Base-by-base conservation (phyloP, 2,888 invertebrate genomes). In the Pedicia rivosa region DNA sequence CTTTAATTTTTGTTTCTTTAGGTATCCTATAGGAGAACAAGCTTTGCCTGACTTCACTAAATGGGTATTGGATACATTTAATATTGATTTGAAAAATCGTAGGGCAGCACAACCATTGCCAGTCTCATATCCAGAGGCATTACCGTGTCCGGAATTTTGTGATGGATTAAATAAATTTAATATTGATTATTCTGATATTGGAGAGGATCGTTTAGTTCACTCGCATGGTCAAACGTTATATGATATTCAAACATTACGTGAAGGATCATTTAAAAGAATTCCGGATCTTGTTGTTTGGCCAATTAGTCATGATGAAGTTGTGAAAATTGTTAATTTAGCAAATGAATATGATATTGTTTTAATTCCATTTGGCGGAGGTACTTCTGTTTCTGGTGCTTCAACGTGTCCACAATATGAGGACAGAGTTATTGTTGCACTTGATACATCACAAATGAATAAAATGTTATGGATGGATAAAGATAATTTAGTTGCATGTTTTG, bases 241-340 rank as follows among this genome's bases (percentile, higher is more conserved):
- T 47, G 97, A 97, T 52, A 82, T 98, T 43, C 78, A 78, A 46
- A 66, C 70, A 10, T 59, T 95, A 38, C 68, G 87, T 48, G 66
- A 70, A 37, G 81, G 84, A 41, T 62, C 56, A 30, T 82, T 87
- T 50, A 69, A 74, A 39, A 70, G 94, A 48, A 84, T 97, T 52
- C 95, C 95, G 3, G 98, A 98, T 53, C 58, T 95, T 10, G 82
- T 97, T 0, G 66, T 90, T 2, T 98, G 95, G 95, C 95, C 95
- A 28, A 73, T 67, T 29, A 70, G 67, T 44, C 91, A 94, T 56
- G 72, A 78, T n/a, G 80, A 92, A 49, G 91, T 92, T 4, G 78
- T 77, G 40, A 67, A 68, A 48, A 66, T 97, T 46, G 82, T 97
- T 1, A 60, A 71, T 15, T 55, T 82, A 28, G 92, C 94, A 2